Evolutionary conservation across 2,113 vertebrate genomes (phyloP), one percentile per base, ranked within the genome.

Genomic region (Ceyx margarethae): DNA sequence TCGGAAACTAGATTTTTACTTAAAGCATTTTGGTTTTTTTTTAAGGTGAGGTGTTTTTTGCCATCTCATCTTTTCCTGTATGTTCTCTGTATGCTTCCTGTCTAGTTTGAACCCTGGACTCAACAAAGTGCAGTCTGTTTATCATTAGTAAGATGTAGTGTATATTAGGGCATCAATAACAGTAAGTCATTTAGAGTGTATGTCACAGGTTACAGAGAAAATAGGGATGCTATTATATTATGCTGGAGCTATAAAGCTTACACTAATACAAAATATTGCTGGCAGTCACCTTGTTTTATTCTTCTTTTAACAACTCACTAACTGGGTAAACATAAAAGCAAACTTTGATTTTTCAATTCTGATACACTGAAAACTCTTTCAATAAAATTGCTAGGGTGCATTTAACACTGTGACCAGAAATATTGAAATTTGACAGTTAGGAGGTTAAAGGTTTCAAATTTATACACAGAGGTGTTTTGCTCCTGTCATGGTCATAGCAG

Each of bases 391-490:
- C 81, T 95, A 86, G 91, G 91, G 80, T 91, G 83, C 95, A 97
- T 97, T 98, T 98, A 97, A 97, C 97, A 97, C 81, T 74, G 94
- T 97, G 97, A 97, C 97, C 97, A 96, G 96, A 97, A 97, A 97
- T 98, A 97, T 97, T 97, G 97, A 98, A 97, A 97, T 97, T 96
- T 97, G 97, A 97, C 97, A 97, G 97, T 96, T 93, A 64, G 92
- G 88, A 94, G 96, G 96, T 97, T 95, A 97, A 97, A 98, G 97
- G 97, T 97, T 96, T 95, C 95, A 97, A 93, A 97, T 97, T 97
- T 97, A 97, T 97, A 97, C 95, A 96, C 95, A 42, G 76, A 97
- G 97, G 97, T 97, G 97, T 97, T 97, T 96, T 97, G 96, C 96
- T 97, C 95, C 95, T 97, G 97, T 96, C 96, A 94, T 69, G 66